Evolutionary conservation across 1,140 invertebrate genomes (phyloP).

Genomic region (Triops cancriformis): DNA sequence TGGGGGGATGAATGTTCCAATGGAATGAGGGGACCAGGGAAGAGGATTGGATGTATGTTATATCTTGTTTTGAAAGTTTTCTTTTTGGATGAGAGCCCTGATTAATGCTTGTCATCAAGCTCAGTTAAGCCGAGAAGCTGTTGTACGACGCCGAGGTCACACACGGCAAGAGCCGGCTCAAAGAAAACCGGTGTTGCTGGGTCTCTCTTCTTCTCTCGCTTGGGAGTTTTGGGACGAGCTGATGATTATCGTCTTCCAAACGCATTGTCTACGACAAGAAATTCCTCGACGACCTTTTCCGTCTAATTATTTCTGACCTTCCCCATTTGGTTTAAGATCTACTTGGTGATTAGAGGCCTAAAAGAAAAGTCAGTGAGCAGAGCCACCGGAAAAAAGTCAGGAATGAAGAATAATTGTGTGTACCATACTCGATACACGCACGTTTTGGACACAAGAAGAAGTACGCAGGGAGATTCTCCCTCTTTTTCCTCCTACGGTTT

Average conservation of each 20-base stretch:
- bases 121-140: slow-evolving; percentile 8
- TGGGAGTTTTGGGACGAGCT: not conserved
- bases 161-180: slow-evolving; percentile 7
- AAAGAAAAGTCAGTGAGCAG: no score
- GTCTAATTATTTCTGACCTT: slow-evolving; percentile 11
- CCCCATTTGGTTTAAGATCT: not conserved
- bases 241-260: slow-evolving; percentile 3
- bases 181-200: slow-evolving; percentile 1
- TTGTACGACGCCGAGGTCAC: slow-evolving; percentile 12
- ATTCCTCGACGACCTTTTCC: slow-evolving; percentile 2
- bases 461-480: no score
- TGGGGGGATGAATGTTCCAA: no score
- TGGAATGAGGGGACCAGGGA: no score
- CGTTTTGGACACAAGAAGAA: no score
- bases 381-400: not conserved
- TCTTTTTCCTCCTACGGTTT: no score
- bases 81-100: not conserved
- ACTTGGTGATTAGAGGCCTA: not conserved
- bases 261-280: not conserved
- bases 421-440: no score
- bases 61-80: not conserved
- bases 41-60: not conserved
- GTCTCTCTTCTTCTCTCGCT: not conserved
- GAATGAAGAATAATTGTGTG: no score
- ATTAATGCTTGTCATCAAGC: slow-evolving; percentile 10